Evolutionary conservation across 2,113 vertebrate genomes (phyloP).

Genomic region (Xiphorhynchus elegans): DNA sequence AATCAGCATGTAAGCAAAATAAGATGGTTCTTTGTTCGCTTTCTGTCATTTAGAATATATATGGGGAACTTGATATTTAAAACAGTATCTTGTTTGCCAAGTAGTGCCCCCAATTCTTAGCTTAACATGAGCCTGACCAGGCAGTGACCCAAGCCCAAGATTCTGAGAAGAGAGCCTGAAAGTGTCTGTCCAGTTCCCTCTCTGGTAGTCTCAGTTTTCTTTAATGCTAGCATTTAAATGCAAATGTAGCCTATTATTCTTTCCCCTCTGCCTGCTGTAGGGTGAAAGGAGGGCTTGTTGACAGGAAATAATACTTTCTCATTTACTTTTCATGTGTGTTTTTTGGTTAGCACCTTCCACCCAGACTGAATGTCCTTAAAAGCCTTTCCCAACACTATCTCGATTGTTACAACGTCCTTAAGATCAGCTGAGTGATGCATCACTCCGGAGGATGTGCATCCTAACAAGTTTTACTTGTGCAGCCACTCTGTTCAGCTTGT

Average conservation of each 20-base stretch:
- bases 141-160: neutral
- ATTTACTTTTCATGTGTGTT: neutral
- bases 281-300: neutral
- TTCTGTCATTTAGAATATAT: neutral
- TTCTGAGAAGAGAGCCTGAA: neutral
- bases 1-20: neutral
- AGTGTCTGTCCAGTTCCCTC: neutral
- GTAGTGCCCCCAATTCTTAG: neutral
- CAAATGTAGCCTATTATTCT: neutral
- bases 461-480: neutral
- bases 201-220: neutral
- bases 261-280: neutral
- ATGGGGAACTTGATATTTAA: neutral
- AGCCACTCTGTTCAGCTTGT: neutral
- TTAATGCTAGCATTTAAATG: neutral
- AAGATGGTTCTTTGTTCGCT: neutral
- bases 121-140: neutral
- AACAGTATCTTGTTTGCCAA: neutral
- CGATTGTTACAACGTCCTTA: rapidly evolving
- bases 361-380: neutral
- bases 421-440: neutral
- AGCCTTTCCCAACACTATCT: neutral
- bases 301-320: neutral
- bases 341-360: neutral
- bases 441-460: neutral